Conservation (phyloP, 2,797 vertebrate genomes). For the Sebastolobus altivelis region DNA sequence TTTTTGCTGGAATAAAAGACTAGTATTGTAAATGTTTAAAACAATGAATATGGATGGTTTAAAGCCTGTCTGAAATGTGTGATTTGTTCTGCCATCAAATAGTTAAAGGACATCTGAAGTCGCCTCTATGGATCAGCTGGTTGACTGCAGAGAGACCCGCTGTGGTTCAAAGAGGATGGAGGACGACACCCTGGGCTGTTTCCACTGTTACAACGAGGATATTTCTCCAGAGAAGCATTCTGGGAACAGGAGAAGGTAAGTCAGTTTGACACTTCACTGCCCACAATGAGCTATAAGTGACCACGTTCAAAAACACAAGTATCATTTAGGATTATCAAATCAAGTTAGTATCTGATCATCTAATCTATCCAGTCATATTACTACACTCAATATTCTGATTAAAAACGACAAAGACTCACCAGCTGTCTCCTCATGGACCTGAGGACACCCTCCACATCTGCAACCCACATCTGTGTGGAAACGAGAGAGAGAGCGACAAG, state of each 20-base stretch:
- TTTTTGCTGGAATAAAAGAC: slow-evolving; percentile 6
- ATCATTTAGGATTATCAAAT: not conserved
- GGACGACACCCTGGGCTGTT: slow-evolving; percentile 14
- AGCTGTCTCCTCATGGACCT: slow-evolving; percentile 62
- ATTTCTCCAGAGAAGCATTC: slow-evolving; percentile 66
- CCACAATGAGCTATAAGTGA: slow-evolving; percentile 6
- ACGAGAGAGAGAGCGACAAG: not conserved
- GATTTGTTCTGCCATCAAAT: slow-evolving; percentile 5
- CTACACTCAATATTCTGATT: not conserved
- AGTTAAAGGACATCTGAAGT: slow-evolving; percentile 17
- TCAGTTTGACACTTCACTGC: slow-evolving; percentile 41
- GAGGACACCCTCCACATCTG: slow-evolving; percentile 65
- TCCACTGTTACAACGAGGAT: slow-evolving; percentile 36
- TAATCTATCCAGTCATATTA: not conserved
- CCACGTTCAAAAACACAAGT: slow-evolving; percentile 17
- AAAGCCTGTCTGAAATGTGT: not conserved
- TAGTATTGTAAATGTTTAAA: not conserved
- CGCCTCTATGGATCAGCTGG: slow-evolving; percentile 28
- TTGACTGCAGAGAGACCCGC: slow-evolving; percentile 32
- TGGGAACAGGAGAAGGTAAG: slow-evolving; percentile 41
- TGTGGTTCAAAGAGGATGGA: slow-evolving; percentile 20
- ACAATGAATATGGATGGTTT: not conserved
- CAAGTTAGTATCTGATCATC: not conserved
- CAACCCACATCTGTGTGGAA: slow-evolving; percentile 64
- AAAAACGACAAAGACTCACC: slow-evolving; percentile 48